Conservation (phyloP, 2,113 vertebrate species). For the Rousettus leschenaultii region DNA sequence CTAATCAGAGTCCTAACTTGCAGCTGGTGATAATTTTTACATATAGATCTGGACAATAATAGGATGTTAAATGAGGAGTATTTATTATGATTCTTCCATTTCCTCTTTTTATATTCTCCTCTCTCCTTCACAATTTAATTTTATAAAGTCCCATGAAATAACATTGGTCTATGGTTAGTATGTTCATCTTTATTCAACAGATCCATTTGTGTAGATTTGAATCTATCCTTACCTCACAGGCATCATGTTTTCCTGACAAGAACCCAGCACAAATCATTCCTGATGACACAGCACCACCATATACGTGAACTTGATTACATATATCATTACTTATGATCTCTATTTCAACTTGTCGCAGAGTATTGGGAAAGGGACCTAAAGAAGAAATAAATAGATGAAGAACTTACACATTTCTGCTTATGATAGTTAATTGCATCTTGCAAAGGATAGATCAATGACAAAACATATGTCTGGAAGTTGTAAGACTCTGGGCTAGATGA, state of each 20-base stretch:
- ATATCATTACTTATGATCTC: conserved; percentile 88
- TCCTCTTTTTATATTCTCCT: background rate
- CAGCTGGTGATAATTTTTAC: background rate
- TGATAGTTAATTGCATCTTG: background rate
- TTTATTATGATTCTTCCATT: background rate
- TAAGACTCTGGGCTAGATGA: background rate
- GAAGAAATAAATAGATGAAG: conserved; percentile 11
- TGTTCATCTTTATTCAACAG: background rate
- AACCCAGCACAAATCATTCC: conserved; percentile 89
- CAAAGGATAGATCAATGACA: background rate
- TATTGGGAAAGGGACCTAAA: conserved; percentile 64
- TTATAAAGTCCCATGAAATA: background rate
- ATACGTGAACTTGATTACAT: conserved; percentile 77
- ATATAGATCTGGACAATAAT: background rate
- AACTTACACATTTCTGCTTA: background rate
- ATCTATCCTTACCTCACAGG: conserved; percentile 85
- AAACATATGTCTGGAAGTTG: background rate
- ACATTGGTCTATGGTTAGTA: background rate
- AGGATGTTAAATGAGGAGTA: background rate
- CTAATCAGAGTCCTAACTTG: background rate
- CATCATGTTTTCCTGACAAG: conserved; percentile 84
- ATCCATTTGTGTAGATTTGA: background rate
- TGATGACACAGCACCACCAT: conserved; percentile 80
- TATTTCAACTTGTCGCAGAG: conserved; percentile 85
- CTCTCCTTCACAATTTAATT: background rate